A percentile compares a stretch with the other conserved stretches of the same genome.
phyloP scores from a whole-genome alignment of 2,113 vertebrate genomes.

The Tragelaphus strepsiceros region DNA sequence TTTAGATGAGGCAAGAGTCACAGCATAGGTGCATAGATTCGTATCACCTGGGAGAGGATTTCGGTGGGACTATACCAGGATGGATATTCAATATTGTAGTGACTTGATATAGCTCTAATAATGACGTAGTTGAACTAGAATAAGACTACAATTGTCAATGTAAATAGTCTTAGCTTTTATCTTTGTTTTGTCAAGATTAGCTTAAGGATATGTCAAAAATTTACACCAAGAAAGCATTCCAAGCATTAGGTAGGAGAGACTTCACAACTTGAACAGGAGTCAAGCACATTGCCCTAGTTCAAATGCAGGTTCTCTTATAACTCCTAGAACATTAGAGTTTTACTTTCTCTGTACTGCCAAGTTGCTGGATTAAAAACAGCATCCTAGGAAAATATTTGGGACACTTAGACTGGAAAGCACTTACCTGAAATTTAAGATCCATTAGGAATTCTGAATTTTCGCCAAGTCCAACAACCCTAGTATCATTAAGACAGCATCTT shows the following conservation, averaged over 20 bases:
- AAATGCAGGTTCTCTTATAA: neutral
- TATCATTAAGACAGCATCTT: neutral
- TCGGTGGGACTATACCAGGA: neutral
- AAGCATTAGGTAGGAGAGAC: neutral
- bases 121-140: neutral
- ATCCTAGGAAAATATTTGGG: neutral
- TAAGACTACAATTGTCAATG: neutral
- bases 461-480: neutral
- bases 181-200: neutral
- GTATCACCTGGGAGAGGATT: neutral
- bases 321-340: neutral
- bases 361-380: neutral
- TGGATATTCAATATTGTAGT: neutral
- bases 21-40: neutral
- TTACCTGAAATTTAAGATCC: neutral
- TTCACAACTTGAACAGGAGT: neutral
- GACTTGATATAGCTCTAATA: neutral
- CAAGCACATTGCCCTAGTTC: neutral
- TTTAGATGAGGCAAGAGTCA: neutral
- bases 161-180: neutral
- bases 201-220: neutral
- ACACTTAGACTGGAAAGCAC: neutral
- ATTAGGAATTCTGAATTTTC: neutral
- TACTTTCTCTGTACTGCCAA: neutral
- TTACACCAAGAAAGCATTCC: neutral